Percentiles rank a stretch among this genome's conserved stretches.
Evolutionary conservation across 1,140 invertebrate species (phyloP).

Genomic region (Drosophila santomea): DNA sequence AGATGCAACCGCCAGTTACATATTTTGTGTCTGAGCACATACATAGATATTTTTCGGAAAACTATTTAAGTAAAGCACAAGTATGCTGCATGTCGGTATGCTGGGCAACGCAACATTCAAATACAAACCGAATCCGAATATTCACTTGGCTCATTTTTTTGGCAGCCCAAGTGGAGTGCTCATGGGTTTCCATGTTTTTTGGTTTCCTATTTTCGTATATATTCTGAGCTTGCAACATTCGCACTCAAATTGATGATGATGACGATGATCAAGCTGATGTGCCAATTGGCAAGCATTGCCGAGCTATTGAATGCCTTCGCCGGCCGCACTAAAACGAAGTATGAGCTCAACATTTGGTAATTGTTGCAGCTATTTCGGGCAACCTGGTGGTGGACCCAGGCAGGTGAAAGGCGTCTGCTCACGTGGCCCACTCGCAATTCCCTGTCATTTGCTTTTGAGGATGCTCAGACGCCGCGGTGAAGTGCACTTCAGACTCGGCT

Average conservation of each 20-base stretch:
- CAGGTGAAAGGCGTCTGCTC: slow-evolving; percentile 55
- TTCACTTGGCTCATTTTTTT: slow-evolving; percentile 71
- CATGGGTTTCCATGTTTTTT: slow-evolving; percentile 28
- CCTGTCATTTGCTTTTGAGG: slow-evolving; percentile 22
- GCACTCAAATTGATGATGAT: slow-evolving; percentile 67
- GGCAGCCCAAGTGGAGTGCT: slow-evolving; percentile 70
- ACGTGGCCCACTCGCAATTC: slow-evolving; percentile 27
- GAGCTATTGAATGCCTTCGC: slow-evolving; percentile 52
- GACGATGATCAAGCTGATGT: slow-evolving; percentile 60
- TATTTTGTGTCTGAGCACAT: slow-evolving; percentile 24
- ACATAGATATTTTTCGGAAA: slow-evolving; percentile 30
- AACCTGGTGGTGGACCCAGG: slow-evolving; percentile 9
- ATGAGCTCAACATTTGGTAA: slow-evolving; percentile 55
- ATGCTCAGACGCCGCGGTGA: slow-evolving; percentile 36
- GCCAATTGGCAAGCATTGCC: slow-evolving; percentile 59
- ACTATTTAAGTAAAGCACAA: slow-evolving; percentile 63
- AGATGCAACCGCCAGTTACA: slow-evolving; percentile 53
- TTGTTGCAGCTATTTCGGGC: slow-evolving; percentile 57
- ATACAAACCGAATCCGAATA: slow-evolving; percentile 57
- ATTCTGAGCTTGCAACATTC: slow-evolving; percentile 60
- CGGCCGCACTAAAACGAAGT: background rate
- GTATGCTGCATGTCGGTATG: slow-evolving; percentile 64
- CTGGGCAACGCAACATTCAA: slow-evolving; percentile 57
- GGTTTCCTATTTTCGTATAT: slow-evolving; percentile 15
- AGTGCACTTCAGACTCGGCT: slow-evolving; percentile 36